A percentile compares a stretch with the other conserved stretches of the same genome.
Evolutionary conservation across 1,140 invertebrate species (phyloP).

Genomic region (Anthonomus grandis): DNA sequence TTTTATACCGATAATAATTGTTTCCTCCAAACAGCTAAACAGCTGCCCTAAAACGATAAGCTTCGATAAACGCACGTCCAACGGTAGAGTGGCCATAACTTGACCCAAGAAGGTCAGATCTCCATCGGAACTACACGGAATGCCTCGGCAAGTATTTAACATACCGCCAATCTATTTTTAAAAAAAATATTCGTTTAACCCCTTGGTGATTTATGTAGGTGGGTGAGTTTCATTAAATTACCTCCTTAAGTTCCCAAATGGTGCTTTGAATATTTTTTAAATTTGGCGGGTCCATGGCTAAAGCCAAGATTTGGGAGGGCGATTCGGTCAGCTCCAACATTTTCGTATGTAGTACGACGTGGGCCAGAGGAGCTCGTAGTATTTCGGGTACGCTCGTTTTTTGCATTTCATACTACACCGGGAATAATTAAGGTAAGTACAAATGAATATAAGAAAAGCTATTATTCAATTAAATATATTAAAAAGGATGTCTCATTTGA

Average conservation of each 20-base stretch:
- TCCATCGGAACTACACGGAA: slow-evolving; percentile 69
- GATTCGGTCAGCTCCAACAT: slow-evolving; percentile 73
- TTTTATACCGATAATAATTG: slow-evolving; percentile 78
- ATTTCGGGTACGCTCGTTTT: slow-evolving; percentile 65
- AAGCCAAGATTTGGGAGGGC: slow-evolving; percentile 75
- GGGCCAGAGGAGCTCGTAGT: slow-evolving; percentile 74
- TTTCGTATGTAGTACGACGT: slow-evolving; percentile 82
- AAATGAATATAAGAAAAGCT: too few species aligned
- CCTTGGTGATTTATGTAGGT: neutral
- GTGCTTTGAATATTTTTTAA: slow-evolving; percentile 76
- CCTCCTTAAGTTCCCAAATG: slow-evolving; percentile 82
- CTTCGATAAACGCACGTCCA: slow-evolving; percentile 80
- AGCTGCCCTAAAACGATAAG: slow-evolving; percentile 85
- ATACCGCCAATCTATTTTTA: slow-evolving; percentile 60
- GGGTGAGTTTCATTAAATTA: slow-evolving; percentile 42
- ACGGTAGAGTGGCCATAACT: slow-evolving; percentile 77
- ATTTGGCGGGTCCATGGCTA: slow-evolving; percentile 86
- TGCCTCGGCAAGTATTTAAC: slow-evolving; percentile 54
- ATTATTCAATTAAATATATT: too few species aligned
- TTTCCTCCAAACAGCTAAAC: slow-evolving; percentile 80
- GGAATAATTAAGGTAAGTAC: slow-evolving; percentile 3
- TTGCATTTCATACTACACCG: slow-evolving; percentile 31
- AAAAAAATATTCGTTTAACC: neutral
- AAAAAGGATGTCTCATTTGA: too few species aligned
- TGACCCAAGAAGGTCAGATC: slow-evolving; percentile 84